These are phyloP conservation scores for Mimas tiliae DNA, from an alignment of 2,888 invertebrate genomes.

Conservation along the genomic window DNA sequence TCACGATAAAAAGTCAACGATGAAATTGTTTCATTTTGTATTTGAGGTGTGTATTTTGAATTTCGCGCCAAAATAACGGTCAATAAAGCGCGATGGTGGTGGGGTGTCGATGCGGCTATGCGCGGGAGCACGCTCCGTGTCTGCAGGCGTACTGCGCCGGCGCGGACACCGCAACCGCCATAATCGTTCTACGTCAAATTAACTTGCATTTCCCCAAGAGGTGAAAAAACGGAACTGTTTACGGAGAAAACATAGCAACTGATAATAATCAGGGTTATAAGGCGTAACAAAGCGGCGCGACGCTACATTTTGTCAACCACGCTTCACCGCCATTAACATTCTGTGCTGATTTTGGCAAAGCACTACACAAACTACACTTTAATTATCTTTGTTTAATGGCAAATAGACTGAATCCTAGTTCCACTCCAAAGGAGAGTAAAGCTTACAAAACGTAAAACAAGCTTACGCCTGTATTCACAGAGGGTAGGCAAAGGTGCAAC, in stretches of 20 bases:
- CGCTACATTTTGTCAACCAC: constrained; percentile 42
- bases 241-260: constrained; percentile 72
- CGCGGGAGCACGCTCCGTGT: constrained; percentile 64
- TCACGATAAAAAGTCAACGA: constrained; percentile 69
- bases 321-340: constrained; percentile 26
- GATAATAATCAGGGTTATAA: constrained; percentile 70
- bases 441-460: too few species aligned
- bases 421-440: too few species aligned
- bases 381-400: neutral
- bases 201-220: constrained; percentile 75
- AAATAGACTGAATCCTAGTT: too few species aligned
- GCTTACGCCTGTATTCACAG: too few species aligned
- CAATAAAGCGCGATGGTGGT: constrained; percentile 35
- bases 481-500: too few species aligned
- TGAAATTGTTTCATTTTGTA: constrained; percentile 47
- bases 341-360: neutral
- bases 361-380: neutral
- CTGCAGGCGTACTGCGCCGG: constrained; percentile 62
- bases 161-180: constrained; percentile 52
- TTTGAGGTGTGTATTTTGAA: constrained; percentile 43
- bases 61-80: constrained; percentile 46
- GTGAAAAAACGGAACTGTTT: constrained; percentile 75
- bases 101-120: constrained; percentile 29
- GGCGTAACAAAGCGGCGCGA: constrained; percentile 48
- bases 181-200: constrained; percentile 73